Evolutionary conservation across 2,113 vertebrate species (phyloP).

Genomic region (Podarcis raffonei): DNA sequence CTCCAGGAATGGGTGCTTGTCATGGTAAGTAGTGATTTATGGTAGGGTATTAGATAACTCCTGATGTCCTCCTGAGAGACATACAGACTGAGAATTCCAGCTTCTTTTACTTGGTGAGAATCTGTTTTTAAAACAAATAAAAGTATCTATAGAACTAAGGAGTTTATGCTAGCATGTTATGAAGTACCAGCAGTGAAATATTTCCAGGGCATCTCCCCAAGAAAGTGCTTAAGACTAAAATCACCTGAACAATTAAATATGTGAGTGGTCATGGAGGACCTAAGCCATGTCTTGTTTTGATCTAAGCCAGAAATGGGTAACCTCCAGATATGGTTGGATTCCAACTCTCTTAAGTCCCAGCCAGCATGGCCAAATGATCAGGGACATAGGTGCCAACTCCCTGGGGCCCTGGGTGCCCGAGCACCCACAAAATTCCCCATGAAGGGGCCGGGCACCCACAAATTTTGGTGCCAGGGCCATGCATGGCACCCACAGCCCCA

Average conservation of each 20-base stretch:
- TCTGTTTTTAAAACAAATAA: background rate
- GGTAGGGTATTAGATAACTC: background rate
- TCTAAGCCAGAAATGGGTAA: background rate
- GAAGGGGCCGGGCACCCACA: too few relatives aligned
- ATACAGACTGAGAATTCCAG: background rate
- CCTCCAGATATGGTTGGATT: background rate
- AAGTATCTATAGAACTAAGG: background rate
- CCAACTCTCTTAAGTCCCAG: background rate
- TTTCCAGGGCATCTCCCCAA: background rate
- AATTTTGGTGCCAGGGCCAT: too few relatives aligned
- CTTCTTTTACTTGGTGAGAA: background rate
- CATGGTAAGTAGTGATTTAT: too few relatives aligned
- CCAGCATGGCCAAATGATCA: background rate
- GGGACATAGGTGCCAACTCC: too few relatives aligned
- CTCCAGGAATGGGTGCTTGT: background rate
- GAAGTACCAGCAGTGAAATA: background rate
- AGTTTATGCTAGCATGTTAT: too few relatives aligned
- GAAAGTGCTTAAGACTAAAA: background rate
- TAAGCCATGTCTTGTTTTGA: background rate
- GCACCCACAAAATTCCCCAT: too few relatives aligned
- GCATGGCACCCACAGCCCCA: too few relatives aligned
- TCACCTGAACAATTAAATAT: background rate
- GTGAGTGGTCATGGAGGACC: background rate
- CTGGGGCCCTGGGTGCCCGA: too few relatives aligned
- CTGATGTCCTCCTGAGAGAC: background rate